These are phyloP conservation scores for Scelioninae gen. 1 DNA, from an alignment of 2,888 invertebrate species.

Conservation along the genomic window DNA sequence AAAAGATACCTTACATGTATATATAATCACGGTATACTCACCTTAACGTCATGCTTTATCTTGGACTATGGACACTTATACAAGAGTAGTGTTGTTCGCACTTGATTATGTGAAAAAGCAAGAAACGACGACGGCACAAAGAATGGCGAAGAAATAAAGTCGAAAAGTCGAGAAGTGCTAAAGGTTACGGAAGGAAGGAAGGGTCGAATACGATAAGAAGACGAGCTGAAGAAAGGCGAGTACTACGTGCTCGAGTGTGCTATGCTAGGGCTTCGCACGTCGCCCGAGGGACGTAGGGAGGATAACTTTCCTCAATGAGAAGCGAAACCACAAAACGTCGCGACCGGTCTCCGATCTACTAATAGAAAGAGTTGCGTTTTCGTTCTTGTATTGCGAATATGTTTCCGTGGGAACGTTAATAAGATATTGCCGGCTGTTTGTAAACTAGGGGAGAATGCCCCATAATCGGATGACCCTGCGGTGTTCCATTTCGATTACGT, in stretches of 20 bases:
- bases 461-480: constrained; percentile 3
- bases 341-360: constrained; percentile 42
- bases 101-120: constrained; percentile 37
- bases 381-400: constrained; percentile 54
- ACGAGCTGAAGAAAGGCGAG: constrained; percentile 44
- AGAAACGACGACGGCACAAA: constrained; percentile 25
- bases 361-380: constrained; percentile 55
- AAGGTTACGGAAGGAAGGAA: constrained; percentile 1
- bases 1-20: no score
- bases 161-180: no score
- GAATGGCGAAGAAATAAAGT: no score
- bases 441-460: constrained; percentile 38
- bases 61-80: no score
- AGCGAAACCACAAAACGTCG: constrained; percentile 68
- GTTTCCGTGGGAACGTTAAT: constrained; percentile 59
- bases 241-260: constrained; percentile 61
- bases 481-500: not conserved
- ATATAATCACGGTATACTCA: no score
- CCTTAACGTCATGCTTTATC: no score
- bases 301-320: constrained; percentile 60
- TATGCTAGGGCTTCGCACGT: constrained; percentile 54
- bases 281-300: constrained; percentile 14
- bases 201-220: constrained; percentile 37
- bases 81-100: no score
- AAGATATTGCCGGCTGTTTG: constrained; percentile 41